Evolutionary conservation across 1,140 invertebrate genomes (phyloP), one percentile per base, ranked within the genome.

Genomic region (Eriosoma lanigerum): DNA sequence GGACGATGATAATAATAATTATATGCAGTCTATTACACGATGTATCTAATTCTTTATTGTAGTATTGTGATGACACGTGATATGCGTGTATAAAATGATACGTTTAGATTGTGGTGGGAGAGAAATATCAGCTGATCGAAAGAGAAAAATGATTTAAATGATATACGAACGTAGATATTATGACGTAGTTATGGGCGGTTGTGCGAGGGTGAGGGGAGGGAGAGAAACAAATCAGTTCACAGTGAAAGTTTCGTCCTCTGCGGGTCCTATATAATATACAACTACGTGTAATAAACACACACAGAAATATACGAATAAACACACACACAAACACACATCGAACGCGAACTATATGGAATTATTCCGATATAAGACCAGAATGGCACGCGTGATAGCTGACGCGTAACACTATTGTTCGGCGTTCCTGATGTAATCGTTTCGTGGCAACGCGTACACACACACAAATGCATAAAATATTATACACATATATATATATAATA

Each of bases 311-410:
- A 72, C 5, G 8, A 19, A n/a, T 13, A 70, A 24, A 48, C 21
- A 72, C 46, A 44, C 19, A 66, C 21, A 44, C 62, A 21, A 32
- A 62, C 17, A 50, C 46, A 50, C 46, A 29, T 72, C 13, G 68
- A 68, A 54, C 44, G 32, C 73, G 73, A 78, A 78, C 75, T 58
- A 60, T 78, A 78, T 78, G 75, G 75, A 78, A 78, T 78, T 48
- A 78, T 78, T 62, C 56, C 56, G 56, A 78, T 60, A 78, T 4
- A 76, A 76, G 21, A 76, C 72, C 72, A 62, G 75, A 78, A 78
- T 78, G 56, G 75, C 75, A 78, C 75, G 75, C 54, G 75, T 78
- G 75, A 78, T 78, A 78, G 75, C 75, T 78, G 75, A 78, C 75
- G 75, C 75, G 75, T 78, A 78, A 78, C 75, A 48, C 75, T 60